A percentile compares a stretch with the other conserved stretches of the same genome.
Evolutionary conservation across 2,888 invertebrate species (phyloP).

Genomic region (Drosophila antonietae): DNA sequence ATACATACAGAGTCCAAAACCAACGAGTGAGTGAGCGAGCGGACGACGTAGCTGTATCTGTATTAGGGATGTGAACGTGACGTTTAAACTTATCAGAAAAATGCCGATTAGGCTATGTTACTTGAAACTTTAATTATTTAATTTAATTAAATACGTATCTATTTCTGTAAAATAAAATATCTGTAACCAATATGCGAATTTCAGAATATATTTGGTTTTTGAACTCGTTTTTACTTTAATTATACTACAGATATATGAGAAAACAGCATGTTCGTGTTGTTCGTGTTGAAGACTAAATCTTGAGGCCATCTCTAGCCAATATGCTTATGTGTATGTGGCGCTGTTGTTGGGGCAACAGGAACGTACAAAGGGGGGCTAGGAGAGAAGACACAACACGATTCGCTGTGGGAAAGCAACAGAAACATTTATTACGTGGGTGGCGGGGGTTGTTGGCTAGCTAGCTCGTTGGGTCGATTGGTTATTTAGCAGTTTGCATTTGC

Average conservation of each 20-base stretch:
- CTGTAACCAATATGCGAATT: not conserved
- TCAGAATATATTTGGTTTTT: not conserved
- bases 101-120: not conserved
- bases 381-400: constrained; percentile 76
- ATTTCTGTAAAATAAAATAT: not conserved
- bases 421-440: constrained; percentile 67
- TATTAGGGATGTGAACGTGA: constrained; percentile 56
- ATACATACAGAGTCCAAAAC: constrained; percentile 63
- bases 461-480: constrained; percentile 65
- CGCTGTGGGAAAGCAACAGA: constrained; percentile 78
- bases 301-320: constrained; percentile 47
- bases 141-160: not conserved
- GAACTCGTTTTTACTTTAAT: not conserved
- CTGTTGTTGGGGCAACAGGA: constrained; percentile 60
- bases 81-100: constrained; percentile 15
- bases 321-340: constrained; percentile 67
- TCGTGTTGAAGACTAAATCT: constrained; percentile 27
- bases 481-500: constrained; percentile 75
- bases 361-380: constrained; percentile 20
- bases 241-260: not conserved
- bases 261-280: constrained; percentile 10
- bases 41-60: constrained; percentile 63
- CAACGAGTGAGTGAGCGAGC: constrained; percentile 75
- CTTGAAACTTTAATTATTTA: not conserved
- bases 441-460: constrained; percentile 36